Conservation (phyloP, 2,797 vertebrate species). For the Sebastes paucispinis region DNA sequence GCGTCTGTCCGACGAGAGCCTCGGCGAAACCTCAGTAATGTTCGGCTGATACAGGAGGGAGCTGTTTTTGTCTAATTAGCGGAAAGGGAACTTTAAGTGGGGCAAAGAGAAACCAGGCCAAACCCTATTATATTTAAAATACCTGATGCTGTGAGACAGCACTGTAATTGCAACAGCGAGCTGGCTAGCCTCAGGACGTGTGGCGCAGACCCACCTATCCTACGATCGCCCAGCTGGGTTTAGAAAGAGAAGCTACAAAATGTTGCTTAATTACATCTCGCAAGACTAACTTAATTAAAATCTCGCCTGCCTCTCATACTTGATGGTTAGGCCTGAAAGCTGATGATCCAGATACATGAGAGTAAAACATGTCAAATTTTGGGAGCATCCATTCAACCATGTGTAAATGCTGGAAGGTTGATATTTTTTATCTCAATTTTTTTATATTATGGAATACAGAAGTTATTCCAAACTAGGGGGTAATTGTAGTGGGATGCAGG, state of each 20-base stretch:
- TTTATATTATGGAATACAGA: neutral
- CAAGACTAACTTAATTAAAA: slow-evolving; percentile 64
- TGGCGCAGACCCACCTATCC: slow-evolving; percentile 57
- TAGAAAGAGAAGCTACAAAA: slow-evolving; percentile 42
- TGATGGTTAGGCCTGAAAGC: slow-evolving; percentile 13
- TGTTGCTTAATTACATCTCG: slow-evolving; percentile 48
- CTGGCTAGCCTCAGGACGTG: slow-evolving; percentile 59
- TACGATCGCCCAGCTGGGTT: slow-evolving; percentile 35
- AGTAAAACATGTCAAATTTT: neutral
- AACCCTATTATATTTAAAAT: slow-evolving; percentile 64
- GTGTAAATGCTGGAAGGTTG: neutral
- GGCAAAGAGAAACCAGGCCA: slow-evolving; percentile 68
- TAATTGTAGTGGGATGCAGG: neutral
- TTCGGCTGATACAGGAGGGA: slow-evolving; percentile 36
- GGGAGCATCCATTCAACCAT: neutral
- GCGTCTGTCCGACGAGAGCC: slow-evolving; percentile 24
- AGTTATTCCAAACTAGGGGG: neutral
- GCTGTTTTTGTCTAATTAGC: slow-evolving; percentile 65
- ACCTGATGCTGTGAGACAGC: slow-evolving; percentile 67
- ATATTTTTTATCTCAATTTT: neutral
- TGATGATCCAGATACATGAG: slow-evolving; percentile 14
- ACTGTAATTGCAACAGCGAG: slow-evolving; percentile 68
- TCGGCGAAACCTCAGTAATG: slow-evolving; percentile 10
- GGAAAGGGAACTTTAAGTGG: slow-evolving; percentile 65
- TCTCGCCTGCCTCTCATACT: slow-evolving; percentile 11